Evolutionary conservation across 2,113 vertebrate genomes (phyloP).

Genomic region (Galemys pyrenaicus): DNA sequence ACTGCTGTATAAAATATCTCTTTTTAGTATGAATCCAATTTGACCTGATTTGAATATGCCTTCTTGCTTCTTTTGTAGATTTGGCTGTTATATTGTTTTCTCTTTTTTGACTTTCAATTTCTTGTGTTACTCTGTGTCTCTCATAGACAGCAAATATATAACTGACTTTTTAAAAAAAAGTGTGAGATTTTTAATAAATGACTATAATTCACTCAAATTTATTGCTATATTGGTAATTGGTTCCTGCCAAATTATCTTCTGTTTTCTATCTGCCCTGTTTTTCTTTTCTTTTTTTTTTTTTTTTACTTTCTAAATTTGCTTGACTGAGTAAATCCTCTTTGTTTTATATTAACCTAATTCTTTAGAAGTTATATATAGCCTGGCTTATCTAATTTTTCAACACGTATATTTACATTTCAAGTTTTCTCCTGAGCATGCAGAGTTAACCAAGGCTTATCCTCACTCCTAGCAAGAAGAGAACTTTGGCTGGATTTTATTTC

Average conservation of each 20-base stretch:
- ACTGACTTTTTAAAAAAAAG: not conserved
- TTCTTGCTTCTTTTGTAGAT: not conserved
- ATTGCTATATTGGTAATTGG: not conserved
- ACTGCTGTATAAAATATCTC: not conserved
- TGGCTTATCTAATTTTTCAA: not conserved
- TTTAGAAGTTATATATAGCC: not conserved
- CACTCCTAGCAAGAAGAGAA: not conserved
- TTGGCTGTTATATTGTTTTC: not conserved
- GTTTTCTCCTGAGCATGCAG: not conserved
- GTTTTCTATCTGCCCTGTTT: not conserved
- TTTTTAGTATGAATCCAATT: not conserved
- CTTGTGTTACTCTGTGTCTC: not conserved
- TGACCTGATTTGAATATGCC: not conserved
- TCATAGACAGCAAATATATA: not conserved
- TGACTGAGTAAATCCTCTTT: not conserved
- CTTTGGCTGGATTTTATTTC: not conserved
- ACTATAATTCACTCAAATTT: not conserved
- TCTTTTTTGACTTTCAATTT: conserved; percentile 2
- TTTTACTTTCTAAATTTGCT: not conserved
- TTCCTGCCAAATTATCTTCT: not conserved
- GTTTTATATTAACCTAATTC: not conserved
- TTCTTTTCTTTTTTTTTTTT: not conserved
- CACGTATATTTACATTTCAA: not conserved
- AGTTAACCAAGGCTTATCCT: not conserved
- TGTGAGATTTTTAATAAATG: not conserved